These are phyloP conservation scores for Zaprionus kolodkinae DNA, from an alignment of 1,140 invertebrate genomes.

Conservation along the genomic window DNA sequence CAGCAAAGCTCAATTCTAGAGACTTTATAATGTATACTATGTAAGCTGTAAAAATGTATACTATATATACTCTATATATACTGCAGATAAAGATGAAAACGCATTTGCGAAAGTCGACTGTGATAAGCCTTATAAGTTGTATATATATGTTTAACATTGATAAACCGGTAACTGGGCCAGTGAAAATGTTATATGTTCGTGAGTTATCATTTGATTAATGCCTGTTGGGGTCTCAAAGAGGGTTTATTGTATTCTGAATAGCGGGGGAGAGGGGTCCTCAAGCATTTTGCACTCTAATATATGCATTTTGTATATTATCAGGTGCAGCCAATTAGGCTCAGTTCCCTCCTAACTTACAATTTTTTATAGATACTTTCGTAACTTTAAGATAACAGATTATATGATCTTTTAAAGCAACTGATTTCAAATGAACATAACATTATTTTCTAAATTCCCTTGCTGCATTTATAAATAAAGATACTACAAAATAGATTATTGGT, in stretches of 20 bases:
- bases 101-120: not conserved
- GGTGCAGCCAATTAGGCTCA: too few relatives aligned
- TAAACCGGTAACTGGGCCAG: not conserved
- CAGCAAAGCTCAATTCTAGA: not conserved
- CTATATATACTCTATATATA: not conserved
- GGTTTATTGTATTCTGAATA: not conserved
- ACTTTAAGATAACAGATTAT: not conserved
- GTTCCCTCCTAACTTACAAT: not conserved
- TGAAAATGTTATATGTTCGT: not conserved
- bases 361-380: not conserved
- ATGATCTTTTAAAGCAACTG: not conserved
- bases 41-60: not conserved
- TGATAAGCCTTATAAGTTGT: not conserved
- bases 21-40: not conserved
- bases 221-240: not conserved
- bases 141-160: not conserved
- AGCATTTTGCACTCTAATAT: too few relatives aligned
- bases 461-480: too few relatives aligned
- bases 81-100: not conserved
- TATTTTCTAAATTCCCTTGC: too few relatives aligned
- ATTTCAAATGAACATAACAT: too few relatives aligned
- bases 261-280: too few relatives aligned
- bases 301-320: too few relatives aligned
- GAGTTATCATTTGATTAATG: not conserved
- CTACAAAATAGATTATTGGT: too few relatives aligned